A percentile compares a stretch with the other conserved stretches of the same genome.
phyloP scores from a whole-genome alignment of 2,888 invertebrate genomes.

The Amphipoea lucens region DNA sequence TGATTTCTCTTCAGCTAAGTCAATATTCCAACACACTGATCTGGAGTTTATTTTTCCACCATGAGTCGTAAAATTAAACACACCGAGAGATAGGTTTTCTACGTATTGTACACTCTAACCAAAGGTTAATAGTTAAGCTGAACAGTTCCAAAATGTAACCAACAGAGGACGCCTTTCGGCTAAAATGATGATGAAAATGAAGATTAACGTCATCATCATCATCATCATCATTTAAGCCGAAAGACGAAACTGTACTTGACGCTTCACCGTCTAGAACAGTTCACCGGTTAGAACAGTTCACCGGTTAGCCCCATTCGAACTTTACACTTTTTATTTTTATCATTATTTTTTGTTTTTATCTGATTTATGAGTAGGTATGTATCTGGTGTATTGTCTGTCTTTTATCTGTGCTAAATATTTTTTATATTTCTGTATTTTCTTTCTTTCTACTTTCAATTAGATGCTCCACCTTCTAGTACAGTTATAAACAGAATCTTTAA shows the following conservation, averaged over 20 bases:
- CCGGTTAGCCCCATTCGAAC: too few relatives aligned
- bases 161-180: too few relatives aligned
- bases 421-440: too few relatives aligned
- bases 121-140: background rate
- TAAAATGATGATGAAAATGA: too few relatives aligned
- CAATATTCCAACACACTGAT: constrained; percentile 41
- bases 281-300: background rate
- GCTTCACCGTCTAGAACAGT: background rate
- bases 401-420: too few relatives aligned
- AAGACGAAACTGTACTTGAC: too few relatives aligned
- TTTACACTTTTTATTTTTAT: too few relatives aligned
- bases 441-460: background rate
- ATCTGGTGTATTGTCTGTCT: too few relatives aligned
- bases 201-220: background rate
- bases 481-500: background rate
- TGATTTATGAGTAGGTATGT: too few relatives aligned
- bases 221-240: background rate
- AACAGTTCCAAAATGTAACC: background rate
- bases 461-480: background rate
- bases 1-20: background rate
- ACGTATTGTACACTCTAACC: background rate
- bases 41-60: constrained; percentile 5
- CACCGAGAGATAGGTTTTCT: background rate
- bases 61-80: constrained; percentile 25
- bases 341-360: too few relatives aligned